Evolutionary conservation across 2,113 vertebrate genomes (phyloP).

Genomic region (Dipodomys ordii): DNA sequence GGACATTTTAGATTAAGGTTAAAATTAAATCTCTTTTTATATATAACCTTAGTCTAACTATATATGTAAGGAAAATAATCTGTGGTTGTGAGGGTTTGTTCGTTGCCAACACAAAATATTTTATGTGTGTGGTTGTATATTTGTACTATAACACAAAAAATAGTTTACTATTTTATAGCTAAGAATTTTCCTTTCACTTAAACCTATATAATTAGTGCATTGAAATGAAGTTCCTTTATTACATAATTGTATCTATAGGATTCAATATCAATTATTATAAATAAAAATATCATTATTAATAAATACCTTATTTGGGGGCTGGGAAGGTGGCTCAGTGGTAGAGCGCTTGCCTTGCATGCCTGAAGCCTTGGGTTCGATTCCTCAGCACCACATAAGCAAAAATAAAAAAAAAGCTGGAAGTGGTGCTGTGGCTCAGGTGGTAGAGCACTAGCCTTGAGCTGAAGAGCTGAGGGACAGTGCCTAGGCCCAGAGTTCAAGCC

Average conservation of each 20-base stretch:
- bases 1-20: slow-evolving; percentile 54
- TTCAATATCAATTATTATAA: neutral
- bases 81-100: neutral
- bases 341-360: too few species aligned
- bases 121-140: neutral
- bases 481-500: too few species aligned
- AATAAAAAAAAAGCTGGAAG: too few species aligned
- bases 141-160: too few species aligned
- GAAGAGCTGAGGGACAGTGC: too few species aligned
- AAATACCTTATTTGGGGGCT: neutral
- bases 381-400: too few species aligned
- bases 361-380: too few species aligned
- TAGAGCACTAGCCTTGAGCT: too few species aligned
- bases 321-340: too few species aligned
- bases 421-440: too few species aligned
- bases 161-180: neutral
- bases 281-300: neutral
- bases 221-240: neutral
- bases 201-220: neutral
- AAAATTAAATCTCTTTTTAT: slow-evolving; percentile 49
- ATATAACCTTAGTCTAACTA: slow-evolving; percentile 39
- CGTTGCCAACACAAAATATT: neutral
- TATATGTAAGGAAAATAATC: slow-evolving; percentile 26
- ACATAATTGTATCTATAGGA: neutral
- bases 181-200: neutral